phyloP scores from a whole-genome alignment of 2,888 invertebrate species.

The Hipparchia semele region DNA sequence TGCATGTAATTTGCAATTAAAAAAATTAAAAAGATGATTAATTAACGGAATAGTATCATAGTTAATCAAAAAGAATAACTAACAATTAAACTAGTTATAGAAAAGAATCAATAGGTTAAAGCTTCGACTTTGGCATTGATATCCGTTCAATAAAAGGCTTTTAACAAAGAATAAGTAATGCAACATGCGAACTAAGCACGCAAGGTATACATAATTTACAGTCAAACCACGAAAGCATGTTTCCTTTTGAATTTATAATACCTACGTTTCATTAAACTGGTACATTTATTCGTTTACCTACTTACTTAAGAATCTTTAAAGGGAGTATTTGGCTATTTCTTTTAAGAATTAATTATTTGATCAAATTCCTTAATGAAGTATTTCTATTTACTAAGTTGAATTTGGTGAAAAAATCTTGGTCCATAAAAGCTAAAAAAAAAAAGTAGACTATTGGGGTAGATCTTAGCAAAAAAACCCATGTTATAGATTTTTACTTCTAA shows the following conservation, averaged over 20 bases:
- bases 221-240: slow-evolving; percentile 39
- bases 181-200: slow-evolving; percentile 32
- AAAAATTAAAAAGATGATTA: not conserved
- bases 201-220: slow-evolving; percentile 31
- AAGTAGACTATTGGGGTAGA: too few relatives aligned
- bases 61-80: not conserved
- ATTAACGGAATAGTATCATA: not conserved
- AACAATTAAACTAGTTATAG: not conserved
- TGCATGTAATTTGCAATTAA: not conserved
- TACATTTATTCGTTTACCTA: not conserved
- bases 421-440: too few relatives aligned
- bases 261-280: slow-evolving; percentile 7
- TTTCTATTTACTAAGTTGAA: too few relatives aligned
- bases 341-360: not conserved
- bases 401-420: too few relatives aligned
- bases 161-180: slow-evolving; percentile 19
- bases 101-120: slow-evolving; percentile 1
- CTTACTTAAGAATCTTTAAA: not conserved
- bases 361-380: not conserved
- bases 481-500: too few relatives aligned
- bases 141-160: slow-evolving; percentile 10
- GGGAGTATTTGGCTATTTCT: not conserved
- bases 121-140: slow-evolving; percentile 5
- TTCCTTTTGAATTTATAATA: slow-evolving; percentile 37
- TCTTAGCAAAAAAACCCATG: too few relatives aligned